phyloP scores from a whole-genome alignment of 1,140 invertebrate species.

The Cotesia typhae region DNA sequence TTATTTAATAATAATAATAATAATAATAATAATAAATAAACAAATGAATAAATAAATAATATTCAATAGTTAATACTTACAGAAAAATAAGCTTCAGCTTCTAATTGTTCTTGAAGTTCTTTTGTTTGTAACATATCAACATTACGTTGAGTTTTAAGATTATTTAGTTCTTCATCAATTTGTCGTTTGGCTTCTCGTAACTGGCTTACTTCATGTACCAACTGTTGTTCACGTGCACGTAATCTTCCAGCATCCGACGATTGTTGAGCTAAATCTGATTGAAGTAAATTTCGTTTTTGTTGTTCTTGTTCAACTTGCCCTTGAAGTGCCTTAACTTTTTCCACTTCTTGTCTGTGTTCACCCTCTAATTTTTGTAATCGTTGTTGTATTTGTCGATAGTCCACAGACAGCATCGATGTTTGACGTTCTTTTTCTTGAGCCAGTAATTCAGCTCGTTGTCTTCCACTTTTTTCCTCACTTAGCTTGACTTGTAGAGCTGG shows the following conservation, averaged over 20 bases:
- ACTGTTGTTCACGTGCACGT: conserved; percentile 79
- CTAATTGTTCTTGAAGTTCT: conserved; percentile 92
- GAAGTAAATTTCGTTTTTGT: conserved; percentile 77
- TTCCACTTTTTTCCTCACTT: conserved; percentile 86
- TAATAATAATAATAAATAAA: too few species aligned
- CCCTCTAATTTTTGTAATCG: conserved; percentile 89
- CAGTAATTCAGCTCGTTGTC: conserved; percentile 83
- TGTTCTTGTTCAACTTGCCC: conserved; percentile 91
- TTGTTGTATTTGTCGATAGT: conserved; percentile 91
- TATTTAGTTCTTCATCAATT: conserved; percentile 83
- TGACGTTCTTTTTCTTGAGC: conserved; percentile 92
- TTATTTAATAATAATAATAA: background rate
- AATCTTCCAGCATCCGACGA: conserved; percentile 77
- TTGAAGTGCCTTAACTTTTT: conserved; percentile 84
- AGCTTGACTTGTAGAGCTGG: conserved; percentile 88
- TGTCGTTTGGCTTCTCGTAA: conserved; percentile 76
- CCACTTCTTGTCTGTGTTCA: conserved; percentile 86
- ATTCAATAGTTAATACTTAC: conserved; percentile 54
- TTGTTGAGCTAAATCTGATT: conserved; percentile 77
- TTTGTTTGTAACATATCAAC: conserved; percentile 85
- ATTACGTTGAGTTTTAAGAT: conserved; percentile 77
- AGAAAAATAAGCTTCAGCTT: conserved; percentile 92
- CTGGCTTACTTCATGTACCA: conserved; percentile 75
- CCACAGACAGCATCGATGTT: conserved; percentile 92
- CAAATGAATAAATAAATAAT: background rate